Conservation (phyloP, 2,888 invertebrate genomes). For the Entomobrya multifasciata region DNA sequence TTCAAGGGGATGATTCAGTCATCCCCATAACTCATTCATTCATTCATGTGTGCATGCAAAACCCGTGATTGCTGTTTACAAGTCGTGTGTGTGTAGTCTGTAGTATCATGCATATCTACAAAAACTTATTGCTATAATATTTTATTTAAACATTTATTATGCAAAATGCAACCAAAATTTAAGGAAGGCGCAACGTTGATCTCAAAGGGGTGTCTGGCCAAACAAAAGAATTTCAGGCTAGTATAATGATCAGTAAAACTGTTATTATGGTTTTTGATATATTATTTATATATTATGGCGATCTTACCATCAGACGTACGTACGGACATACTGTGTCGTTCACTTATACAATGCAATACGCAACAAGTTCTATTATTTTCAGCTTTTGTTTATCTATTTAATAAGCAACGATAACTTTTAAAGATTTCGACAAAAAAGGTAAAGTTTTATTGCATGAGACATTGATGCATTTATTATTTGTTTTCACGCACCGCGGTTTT, state of each 20-base stretch:
- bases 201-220: conserved; percentile 61
- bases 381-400: conserved; percentile 26
- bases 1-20: conserved; percentile 58
- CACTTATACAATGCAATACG: neutral
- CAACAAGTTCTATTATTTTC: neutral
- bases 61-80: conserved; percentile 2
- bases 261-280: conserved; percentile 28
- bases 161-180: conserved; percentile 36
- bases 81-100: neutral
- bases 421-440: conserved; percentile 65
- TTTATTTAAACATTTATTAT: conserved; percentile 42
- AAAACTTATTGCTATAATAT: no score
- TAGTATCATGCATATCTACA: neutral
- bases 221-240: conserved; percentile 40
- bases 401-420: conserved; percentile 39
- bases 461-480: conserved; percentile 62
- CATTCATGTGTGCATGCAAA: conserved; percentile 14
- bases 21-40: conserved; percentile 62
- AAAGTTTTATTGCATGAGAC: conserved; percentile 57
- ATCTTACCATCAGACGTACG: no score
- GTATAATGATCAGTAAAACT: conserved; percentile 34
- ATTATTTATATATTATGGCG: conserved; percentile 54
- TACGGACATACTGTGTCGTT: neutral
- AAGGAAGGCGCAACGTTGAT: conserved; percentile 50
- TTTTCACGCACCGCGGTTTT: conserved; percentile 18